Conservation (phyloP, 2,797 vertebrate genomes). For the Eulemur rubriventer region DNA sequence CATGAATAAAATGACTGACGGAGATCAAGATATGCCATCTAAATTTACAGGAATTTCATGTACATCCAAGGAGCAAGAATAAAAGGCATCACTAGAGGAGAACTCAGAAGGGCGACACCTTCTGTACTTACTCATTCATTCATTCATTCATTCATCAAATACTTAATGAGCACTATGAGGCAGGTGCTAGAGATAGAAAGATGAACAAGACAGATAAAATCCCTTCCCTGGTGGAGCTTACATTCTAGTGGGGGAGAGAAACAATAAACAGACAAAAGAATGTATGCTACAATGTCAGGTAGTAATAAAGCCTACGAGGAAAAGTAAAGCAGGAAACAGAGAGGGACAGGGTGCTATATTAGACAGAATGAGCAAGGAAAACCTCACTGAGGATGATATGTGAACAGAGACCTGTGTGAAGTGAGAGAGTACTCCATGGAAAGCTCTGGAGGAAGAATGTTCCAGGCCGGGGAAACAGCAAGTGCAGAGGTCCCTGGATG, state of each 20-base stretch:
- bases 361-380: not conserved
- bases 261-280: not conserved
- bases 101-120: not conserved
- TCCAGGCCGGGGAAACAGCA: not conserved
- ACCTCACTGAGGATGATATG: not conserved
- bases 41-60: not conserved
- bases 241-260: not conserved
- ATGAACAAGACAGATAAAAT: not conserved
- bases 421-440: not conserved
- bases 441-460: not conserved
- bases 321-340: not conserved
- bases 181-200: not conserved
- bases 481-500: not conserved
- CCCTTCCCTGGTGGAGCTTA: not conserved
- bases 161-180: not conserved
- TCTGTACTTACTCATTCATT: not conserved
- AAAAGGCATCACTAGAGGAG: not conserved
- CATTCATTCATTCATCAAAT: not conserved
- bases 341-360: not conserved
- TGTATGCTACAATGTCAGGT: not conserved
- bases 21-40: not conserved
- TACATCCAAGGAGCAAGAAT: not conserved
- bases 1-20: slow-evolving; percentile 6
- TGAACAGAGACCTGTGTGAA: not conserved
- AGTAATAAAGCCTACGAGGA: not conserved